Percentiles rank a stretch among this genome's conserved stretches.
These are phyloP conservation scores for Apodemia hepburni DNA, from an alignment of 2,888 invertebrate genomes.

Conservation along the genomic window DNA sequence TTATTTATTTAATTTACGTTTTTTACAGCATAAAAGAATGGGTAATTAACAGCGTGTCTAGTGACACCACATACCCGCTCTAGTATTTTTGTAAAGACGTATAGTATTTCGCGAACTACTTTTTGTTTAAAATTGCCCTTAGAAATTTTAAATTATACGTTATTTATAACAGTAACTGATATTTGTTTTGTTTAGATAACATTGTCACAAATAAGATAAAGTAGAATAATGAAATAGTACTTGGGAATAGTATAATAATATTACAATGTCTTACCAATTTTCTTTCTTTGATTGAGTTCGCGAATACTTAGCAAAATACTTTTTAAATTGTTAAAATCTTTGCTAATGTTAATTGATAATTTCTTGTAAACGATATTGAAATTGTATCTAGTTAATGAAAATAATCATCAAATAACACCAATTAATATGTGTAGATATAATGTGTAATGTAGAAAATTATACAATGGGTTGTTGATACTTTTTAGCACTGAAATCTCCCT, in stretches of 20 bases:
- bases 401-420: conserved; percentile 63
- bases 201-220: no score
- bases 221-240: no score
- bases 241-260: background rate
- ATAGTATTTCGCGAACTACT: conserved; percentile 4
- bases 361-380: conserved; percentile 12
- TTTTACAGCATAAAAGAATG: conserved; percentile 13
- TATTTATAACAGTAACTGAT: no score
- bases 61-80: background rate
- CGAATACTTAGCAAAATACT: conserved; percentile 3
- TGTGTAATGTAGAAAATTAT: conserved; percentile 41
- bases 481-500: conserved; percentile 53
- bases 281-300: background rate
- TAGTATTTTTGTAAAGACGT: background rate
- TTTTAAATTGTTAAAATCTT: conserved; percentile 13
- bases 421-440: conserved; percentile 62
- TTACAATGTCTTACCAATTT: background rate
- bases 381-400: conserved; percentile 12
- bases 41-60: background rate
- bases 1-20: conserved; percentile 63
- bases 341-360: conserved; percentile 2
- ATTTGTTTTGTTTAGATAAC: no score
- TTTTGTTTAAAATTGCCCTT: background rate
- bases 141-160: background rate
- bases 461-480: conserved; percentile 56